These are phyloP conservation scores for Lasioglossum malachurum DNA, from an alignment of 2,888 invertebrate species.

Conservation along the genomic window DNA sequence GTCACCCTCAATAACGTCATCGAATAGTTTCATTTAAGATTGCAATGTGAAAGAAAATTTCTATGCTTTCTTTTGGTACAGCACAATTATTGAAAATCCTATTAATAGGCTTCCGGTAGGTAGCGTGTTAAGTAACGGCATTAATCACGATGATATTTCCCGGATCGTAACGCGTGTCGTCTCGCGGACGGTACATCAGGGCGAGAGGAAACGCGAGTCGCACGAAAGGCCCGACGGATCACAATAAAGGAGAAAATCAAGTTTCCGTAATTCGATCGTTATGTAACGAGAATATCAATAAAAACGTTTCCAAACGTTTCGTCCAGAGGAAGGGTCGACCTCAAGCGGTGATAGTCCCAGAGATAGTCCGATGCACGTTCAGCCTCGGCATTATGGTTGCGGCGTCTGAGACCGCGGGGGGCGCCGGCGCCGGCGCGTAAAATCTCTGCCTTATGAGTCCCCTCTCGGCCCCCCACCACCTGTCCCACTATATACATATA, in stretches of 20 bases:
- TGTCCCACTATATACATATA: slow-evolving; percentile 58
- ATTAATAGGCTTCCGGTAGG: too few relatives aligned
- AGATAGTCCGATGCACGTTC: slow-evolving; percentile 68
- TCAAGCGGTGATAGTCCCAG: slow-evolving; percentile 77
- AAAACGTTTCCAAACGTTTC: slow-evolving; percentile 64
- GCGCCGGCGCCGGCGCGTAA: slow-evolving; percentile 85
- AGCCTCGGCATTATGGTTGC: slow-evolving; percentile 80
- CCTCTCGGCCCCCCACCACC: slow-evolving; percentile 66
- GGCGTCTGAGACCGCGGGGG: slow-evolving; percentile 85
- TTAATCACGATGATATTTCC: slow-evolving; percentile 34
- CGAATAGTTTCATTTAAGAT: too few relatives aligned
- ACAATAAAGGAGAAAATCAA: slow-evolving; percentile 26
- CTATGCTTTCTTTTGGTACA: too few relatives aligned
- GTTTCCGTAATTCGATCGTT: slow-evolving; percentile 57
- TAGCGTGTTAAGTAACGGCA: slow-evolving; percentile 13
- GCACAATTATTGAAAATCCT: too few relatives aligned
- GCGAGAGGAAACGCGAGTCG: background rate
- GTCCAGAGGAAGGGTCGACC: slow-evolving; percentile 43
- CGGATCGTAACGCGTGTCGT: background rate
- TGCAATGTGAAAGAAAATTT: too few relatives aligned
- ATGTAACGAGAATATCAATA: slow-evolving; percentile 67
- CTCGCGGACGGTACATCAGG: background rate
- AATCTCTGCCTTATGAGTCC: slow-evolving; percentile 82
- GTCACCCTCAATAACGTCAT: too few relatives aligned
- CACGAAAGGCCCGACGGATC: background rate